Evolutionary conservation across 2,888 invertebrate genomes (phyloP).

Genomic region (Lasioglossum malachurum): DNA sequence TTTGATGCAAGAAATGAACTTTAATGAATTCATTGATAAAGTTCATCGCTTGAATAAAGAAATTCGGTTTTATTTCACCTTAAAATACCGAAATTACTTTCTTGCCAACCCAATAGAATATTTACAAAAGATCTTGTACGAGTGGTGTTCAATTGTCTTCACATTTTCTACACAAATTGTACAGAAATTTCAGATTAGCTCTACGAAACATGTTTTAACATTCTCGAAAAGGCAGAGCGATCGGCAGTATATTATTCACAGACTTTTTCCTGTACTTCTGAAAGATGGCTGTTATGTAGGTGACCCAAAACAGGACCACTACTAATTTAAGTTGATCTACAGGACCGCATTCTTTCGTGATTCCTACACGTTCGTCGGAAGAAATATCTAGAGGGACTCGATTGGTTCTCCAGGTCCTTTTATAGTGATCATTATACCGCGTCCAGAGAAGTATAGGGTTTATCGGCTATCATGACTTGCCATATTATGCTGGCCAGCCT

Average conservation of each 20-base stretch:
- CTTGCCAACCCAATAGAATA: background rate
- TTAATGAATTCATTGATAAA: too few relatives aligned
- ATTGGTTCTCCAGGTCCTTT: slow-evolving; percentile 49
- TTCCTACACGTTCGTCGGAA: slow-evolving; percentile 14
- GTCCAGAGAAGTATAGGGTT: slow-evolving; percentile 56
- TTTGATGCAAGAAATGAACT: too few relatives aligned
- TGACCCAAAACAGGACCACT: background rate
- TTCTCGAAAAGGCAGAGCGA: background rate
- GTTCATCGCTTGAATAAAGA: too few relatives aligned
- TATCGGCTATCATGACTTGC: slow-evolving; percentile 71
- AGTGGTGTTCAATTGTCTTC: background rate
- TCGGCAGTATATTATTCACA: background rate
- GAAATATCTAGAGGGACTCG: slow-evolving; percentile 37
- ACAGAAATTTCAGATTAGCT: background rate
- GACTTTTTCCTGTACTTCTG: background rate
- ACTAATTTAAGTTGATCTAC: slow-evolving; percentile 15
- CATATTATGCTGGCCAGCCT: slow-evolving; percentile 50
- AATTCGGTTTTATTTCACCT: too few relatives aligned
- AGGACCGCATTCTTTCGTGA: slow-evolving; percentile 6
- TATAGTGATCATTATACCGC: slow-evolving; percentile 60
- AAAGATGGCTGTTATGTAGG: background rate
- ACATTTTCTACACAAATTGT: background rate
- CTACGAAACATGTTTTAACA: background rate
- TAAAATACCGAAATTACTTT: too few relatives aligned
- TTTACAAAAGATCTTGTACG: background rate